Conservation (phyloP, 2,797 vertebrate species). For the Chiroxiphia lanceolata region DNA sequence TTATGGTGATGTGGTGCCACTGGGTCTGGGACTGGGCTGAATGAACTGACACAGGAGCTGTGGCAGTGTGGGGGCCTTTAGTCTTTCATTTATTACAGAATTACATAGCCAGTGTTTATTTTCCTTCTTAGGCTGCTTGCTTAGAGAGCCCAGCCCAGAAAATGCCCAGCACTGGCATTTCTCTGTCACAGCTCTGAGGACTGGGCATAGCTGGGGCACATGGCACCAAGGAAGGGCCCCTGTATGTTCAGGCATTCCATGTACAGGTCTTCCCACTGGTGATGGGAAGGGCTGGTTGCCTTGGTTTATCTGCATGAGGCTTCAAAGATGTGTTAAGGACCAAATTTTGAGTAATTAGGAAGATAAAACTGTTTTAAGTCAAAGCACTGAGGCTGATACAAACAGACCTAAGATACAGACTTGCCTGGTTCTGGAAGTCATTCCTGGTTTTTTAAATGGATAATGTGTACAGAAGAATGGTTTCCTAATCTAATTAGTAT, state of each 20-base stretch:
- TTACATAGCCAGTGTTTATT: neutral
- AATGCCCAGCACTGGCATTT: neutral
- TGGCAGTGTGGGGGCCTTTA: neutral
- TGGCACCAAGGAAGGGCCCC: neutral
- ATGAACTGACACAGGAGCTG: neutral
- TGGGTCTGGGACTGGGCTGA: neutral
- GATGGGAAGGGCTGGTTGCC: neutral
- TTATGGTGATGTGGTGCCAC: neutral
- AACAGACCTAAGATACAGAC: neutral
- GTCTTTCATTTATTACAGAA: neutral
- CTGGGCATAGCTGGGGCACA: rapidly evolving
- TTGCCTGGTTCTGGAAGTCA: neutral
- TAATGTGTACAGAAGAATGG: neutral
- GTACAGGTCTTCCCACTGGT: neutral
- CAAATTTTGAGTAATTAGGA: neutral
- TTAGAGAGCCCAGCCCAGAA: neutral
- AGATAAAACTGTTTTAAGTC: neutral
- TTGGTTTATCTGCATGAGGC: neutral
- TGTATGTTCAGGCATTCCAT: neutral
- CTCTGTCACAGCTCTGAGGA: neutral
- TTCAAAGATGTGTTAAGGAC: neutral
- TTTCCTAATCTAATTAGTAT: slow-evolving; percentile 11
- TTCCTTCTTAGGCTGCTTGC: neutral
- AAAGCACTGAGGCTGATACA: neutral
- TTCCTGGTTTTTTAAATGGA: neutral